Conservation (phyloP, 2,888 invertebrate genomes). For the Dynastes tityus region DNA sequence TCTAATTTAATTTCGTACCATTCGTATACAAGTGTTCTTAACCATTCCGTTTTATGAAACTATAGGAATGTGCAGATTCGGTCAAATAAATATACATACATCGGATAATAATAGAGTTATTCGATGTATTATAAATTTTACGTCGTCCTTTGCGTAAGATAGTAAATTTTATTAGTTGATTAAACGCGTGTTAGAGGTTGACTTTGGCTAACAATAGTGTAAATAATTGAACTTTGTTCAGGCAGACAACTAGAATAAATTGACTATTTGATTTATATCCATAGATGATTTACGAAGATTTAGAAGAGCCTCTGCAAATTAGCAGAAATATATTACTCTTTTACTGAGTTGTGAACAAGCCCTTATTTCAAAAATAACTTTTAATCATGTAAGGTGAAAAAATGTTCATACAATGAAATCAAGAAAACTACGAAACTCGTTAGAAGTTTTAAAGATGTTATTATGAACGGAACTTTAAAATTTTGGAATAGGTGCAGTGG, state of each 20-base stretch:
- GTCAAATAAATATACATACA: conserved; percentile 4
- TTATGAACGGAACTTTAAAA: no score
- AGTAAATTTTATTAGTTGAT: conserved; percentile 6
- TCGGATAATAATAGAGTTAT: not conserved
- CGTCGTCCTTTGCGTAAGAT: conserved; percentile 4
- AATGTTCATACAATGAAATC: no score
- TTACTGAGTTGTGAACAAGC: no score
- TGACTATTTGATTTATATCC: conserved; percentile 13
- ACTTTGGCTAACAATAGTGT: conserved; percentile 8
- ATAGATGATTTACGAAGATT: not conserved
- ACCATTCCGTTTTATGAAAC: not conserved
- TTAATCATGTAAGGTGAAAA: no score
- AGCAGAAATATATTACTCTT: not conserved
- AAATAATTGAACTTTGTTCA: conserved; percentile 4
- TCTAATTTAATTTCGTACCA: conserved; percentile 13
- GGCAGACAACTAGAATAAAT: conserved; percentile 4
- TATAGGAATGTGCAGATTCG: not conserved
- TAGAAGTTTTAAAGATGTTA: no score
- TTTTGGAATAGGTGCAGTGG: not conserved
- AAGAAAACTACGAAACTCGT: no score
- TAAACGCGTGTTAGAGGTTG: not conserved
- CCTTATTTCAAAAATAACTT: no score
- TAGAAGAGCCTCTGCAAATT: no score
- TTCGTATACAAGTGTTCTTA: not conserved
- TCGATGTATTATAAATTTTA: not conserved